A percentile compares a stretch with the other conserved stretches of the same genome.
These are phyloP conservation scores for Xanthia togata DNA, from an alignment of 2,888 invertebrate species.

Conservation along the genomic window DNA sequence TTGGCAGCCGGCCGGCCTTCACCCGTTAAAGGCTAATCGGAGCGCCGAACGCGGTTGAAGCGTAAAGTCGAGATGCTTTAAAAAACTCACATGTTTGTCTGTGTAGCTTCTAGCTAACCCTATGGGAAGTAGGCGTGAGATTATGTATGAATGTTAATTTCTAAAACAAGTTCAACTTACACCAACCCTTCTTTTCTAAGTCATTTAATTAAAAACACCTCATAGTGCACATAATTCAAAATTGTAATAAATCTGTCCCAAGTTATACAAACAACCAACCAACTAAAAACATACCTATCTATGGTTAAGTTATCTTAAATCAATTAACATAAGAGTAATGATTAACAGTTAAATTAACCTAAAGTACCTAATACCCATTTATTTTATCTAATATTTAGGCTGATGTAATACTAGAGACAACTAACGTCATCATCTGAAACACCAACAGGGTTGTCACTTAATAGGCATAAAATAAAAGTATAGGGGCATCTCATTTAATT, in stretches of 20 bases:
- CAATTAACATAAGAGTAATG: slow-evolving; percentile 21
- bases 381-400: slow-evolving; percentile 36
- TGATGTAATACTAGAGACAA: slow-evolving; percentile 40
- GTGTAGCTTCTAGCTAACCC: too few species aligned
- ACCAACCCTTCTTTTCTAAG: not conserved
- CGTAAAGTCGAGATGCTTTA: too few species aligned
- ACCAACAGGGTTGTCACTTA: slow-evolving; percentile 24
- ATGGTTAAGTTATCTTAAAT: slow-evolving; percentile 28
- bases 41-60: too few species aligned
- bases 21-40: too few species aligned
- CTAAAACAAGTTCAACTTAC: not conserved
- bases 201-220: not conserved
- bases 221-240: too few species aligned
- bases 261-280: not conserved
- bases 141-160: not conserved
- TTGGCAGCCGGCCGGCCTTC: too few species aligned
- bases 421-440: slow-evolving; percentile 20
- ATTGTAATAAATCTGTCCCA: not conserved
- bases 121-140: too few species aligned
- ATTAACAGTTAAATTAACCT: slow-evolving; percentile 23
- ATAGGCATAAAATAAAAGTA: too few species aligned
- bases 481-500: too few species aligned
- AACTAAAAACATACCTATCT: not conserved
- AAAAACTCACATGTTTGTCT: too few species aligned
- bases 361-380: slow-evolving; percentile 12